Evolutionary conservation across 2,888 invertebrate genomes (phyloP), one percentile per base, ranked within the genome.

Genomic region (Thera obeliscata): DNA sequence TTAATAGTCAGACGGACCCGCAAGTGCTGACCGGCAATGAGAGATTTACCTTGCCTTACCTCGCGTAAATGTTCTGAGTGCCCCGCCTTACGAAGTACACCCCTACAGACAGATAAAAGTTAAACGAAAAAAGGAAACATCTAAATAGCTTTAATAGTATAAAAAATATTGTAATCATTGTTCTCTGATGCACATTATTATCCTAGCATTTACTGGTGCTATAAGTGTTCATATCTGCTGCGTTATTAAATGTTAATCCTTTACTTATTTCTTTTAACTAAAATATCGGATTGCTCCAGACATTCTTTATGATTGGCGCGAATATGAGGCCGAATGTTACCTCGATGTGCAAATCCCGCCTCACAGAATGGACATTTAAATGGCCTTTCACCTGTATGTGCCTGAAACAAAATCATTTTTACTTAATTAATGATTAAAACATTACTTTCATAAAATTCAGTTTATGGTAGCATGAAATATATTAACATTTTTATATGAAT

Each of bases 341-440:
- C 74, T 46, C 56, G 64, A 56, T 71, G 70, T 2, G 74, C 72
- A 12, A 72, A 72, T 1, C 64, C 61, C 0, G 67, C 70, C 2
- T 55, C 69, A 22, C 74, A 74, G 1, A 74, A 36, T 12, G 56
- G 64, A 54, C 74, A 74, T 52, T 74, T 69, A 64, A 67, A 74
- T 2, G 72, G 74, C 12, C 66, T 72, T 41, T 70, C 74, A 12
- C 74, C 74, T 0, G 72, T 72, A 58, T 74, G 74, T 22, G 63
- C 67, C 74, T 74, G 67, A 36, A 70, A 57, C 22, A 69, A 41
- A 41, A 35, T 5, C 8, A 38, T n/a, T 35, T 54, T 54, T 2
- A 54, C 35, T 35, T 22, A 2, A 22, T 7, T 41, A 5, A 41
- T 41, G 22, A 22, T 22, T 22, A 22, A 22, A 22, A 22, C 22